Evolutionary conservation across 2,113 vertebrate genomes (phyloP).

Genomic region (Crotalus tigris): DNA sequence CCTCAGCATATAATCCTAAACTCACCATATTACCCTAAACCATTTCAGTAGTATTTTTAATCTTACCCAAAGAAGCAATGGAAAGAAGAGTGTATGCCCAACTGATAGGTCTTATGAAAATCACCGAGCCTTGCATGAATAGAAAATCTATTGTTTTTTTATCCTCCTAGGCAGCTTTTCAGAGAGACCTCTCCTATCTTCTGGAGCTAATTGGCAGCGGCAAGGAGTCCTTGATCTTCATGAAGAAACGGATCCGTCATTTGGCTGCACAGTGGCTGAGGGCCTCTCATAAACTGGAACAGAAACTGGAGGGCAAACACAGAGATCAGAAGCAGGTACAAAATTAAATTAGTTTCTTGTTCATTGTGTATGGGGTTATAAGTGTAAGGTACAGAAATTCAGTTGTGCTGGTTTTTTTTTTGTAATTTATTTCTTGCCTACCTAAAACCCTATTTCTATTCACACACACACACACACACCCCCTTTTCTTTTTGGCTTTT

Average conservation of each 20-base stretch:
- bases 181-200: slow-evolving; percentile 79
- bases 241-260: slow-evolving; percentile 89
- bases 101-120: background rate
- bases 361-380: background rate
- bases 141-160: background rate
- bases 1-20: background rate
- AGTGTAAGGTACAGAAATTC: background rate
- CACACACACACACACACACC: background rate
- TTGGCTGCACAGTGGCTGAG: slow-evolving; percentile 84
- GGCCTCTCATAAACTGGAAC: slow-evolving; percentile 78
- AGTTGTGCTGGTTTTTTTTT: background rate
- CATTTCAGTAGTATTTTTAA: background rate
- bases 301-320: slow-evolving; percentile 69
- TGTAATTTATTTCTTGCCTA: background rate
- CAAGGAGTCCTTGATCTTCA: slow-evolving; percentile 95
- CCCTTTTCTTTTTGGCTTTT: background rate
- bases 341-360: background rate
- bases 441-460: background rate
- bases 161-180: slow-evolving; percentile 79
- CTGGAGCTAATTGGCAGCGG: slow-evolving; percentile 89
- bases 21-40: background rate
- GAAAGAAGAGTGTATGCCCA: no score
- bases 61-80: background rate
- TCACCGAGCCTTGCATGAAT: background rate
- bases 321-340: slow-evolving; percentile 82